Evolutionary conservation across 2,113 vertebrate genomes (phyloP), one percentile per base, ranked within the genome.

Genomic region (Pteruthius melanotis): DNA sequence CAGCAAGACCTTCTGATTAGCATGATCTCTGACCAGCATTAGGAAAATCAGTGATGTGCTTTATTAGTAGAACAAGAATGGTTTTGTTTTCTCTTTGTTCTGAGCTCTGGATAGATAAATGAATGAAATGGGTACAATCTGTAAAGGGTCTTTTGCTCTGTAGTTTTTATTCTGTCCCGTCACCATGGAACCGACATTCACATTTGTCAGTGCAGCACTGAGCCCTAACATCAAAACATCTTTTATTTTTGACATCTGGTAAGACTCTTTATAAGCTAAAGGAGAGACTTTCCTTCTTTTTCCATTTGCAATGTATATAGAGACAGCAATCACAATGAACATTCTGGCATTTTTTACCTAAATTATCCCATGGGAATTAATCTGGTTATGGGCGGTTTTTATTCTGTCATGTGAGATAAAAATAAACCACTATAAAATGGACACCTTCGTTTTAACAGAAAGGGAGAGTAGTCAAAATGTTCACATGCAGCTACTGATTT

Each of bases 81-180:
- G 2, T 65, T 84, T 91, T 79, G 45, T 87, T 87, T 95, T 81
- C 66, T 86, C 60, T 92, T 95, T 95, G 30, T 90, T 91, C 71
- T 75, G 64, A 74, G 49, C 24, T 74, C 45, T 85, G 79, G 45
- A 77, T 28, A 94, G 60, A 86, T 37, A 90, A 93, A 87, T 87
- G n/a, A 91, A 72, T 40, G 52, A 90, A 94, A 83, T 78, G 68
- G 3, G 33, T 86, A 12, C 39, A 90, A 60, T 87, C 56, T 93
- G 52, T 89, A 75, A 86, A 88, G 68, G 27, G 60, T 81, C 64
- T 92, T 93, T 83, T 77, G 13, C 60, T 89, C n/a, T 59, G 18
- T 44, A 20, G 16, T 90, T 90, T 93, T 94, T 66, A 57, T 75
- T 56, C 35, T 83, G n/a, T 44, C 10, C 47, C 0, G 0, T 89